Base-by-base conservation (phyloP, 1,140 invertebrate species). In the Drosophila nikananu region DNA sequence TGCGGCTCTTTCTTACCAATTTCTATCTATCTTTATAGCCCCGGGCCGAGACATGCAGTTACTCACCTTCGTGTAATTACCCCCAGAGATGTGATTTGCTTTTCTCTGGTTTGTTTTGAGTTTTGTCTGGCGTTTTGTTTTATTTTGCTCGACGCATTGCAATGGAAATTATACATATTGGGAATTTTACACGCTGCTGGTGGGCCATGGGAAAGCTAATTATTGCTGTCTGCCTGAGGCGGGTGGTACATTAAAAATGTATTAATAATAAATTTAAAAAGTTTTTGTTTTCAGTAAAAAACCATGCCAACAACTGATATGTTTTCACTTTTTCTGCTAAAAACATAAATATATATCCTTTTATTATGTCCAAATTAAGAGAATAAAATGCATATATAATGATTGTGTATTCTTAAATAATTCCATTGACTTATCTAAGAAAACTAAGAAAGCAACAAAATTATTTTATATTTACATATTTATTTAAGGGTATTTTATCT, bases 141-240 rank as follows among this genome's bases (percentile, higher is more conserved):
- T 59, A 60, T 73, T 59, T 72, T 37, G 27, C 25, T 49, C 27
- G 42, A 52, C 42, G 39, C 59, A 51, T 42, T 61, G 70, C 54
- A 60, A 72, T 73, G 65, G 51, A 58, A 73, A 72, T 73, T 59
- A 70, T 44, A 58, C 59, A 73, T 57, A 46, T 61, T 42, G 70
- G 32, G 46, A 27, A 41, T 41, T 73, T 73, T 74, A 61, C 71
- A 73, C 68, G 55, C 71, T 61, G 67, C 55, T 46, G 64, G 64
- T 46, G 64, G 27, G 21, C 30, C 66, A 37, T 52, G 67, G 64
- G 68, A 74, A 74, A 74, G 71, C 70, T 74, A 74, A 74, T 74
- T 74, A 73, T 42, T 61, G 57, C 54, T 41, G 51, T 27, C 54
- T 19, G 54, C 19, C 44, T 37, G 39, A 46, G 37, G 70, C 66